Evolutionary conservation across 2,797 vertebrate genomes (phyloP).

Genomic region (Xenopus petersii): DNA sequence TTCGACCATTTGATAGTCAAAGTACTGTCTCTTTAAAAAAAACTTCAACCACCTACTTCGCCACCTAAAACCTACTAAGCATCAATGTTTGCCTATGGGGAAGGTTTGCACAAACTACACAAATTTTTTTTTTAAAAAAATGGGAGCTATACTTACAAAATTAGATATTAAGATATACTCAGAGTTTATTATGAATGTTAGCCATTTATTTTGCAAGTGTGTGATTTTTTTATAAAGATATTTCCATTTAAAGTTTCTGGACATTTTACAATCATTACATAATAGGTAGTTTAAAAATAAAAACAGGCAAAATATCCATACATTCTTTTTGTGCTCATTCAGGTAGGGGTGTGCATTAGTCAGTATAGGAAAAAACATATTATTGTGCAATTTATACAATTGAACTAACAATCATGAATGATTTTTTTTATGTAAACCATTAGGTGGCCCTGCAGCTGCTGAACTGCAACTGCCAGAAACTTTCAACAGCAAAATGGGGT

Average conservation of each 20-base stretch:
- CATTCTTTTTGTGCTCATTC: conserved; percentile 58
- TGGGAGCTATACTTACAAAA: too few relatives aligned
- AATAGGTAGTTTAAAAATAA: conserved; percentile 44
- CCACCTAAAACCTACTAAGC: too few relatives aligned
- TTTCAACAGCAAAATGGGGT: too few relatives aligned
- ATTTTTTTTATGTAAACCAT: background rate
- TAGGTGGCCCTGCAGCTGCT: background rate
- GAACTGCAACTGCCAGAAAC: too few relatives aligned
- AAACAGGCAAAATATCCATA: conserved; percentile 58
- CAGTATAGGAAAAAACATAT: conserved; percentile 12
- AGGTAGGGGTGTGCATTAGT: conserved; percentile 65
- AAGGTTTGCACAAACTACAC: too few relatives aligned
- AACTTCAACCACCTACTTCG: too few relatives aligned
- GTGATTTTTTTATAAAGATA: conserved; percentile 58
- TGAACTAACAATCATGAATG: background rate
- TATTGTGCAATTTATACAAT: conserved; percentile 9
- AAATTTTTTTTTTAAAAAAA: too few relatives aligned
- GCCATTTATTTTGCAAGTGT: conserved; percentile 63
- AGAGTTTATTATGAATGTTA: conserved; percentile 55
- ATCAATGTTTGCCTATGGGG: too few relatives aligned
- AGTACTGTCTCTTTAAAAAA: too few relatives aligned
- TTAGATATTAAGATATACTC: conserved; percentile 7
- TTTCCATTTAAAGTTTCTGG: conserved; percentile 60
- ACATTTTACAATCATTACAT: conserved; percentile 63
- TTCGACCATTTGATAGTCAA: too few relatives aligned